phyloP scores from a whole-genome alignment of 2,113 vertebrate genomes.

The Cyanoramphus novaezelandiae region DNA sequence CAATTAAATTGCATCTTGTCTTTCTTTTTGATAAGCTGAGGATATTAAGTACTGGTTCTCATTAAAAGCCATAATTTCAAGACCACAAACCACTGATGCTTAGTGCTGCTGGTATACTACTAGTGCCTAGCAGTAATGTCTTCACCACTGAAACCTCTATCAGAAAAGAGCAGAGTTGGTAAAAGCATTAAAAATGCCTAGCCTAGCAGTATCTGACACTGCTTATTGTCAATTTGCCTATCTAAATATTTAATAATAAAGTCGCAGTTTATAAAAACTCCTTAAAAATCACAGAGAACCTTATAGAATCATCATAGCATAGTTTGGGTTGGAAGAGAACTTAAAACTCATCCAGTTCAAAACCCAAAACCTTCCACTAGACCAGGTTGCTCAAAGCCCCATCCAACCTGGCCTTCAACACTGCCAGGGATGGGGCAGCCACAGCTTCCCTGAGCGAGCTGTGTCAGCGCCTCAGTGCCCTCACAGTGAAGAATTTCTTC shows the following conservation, averaged over 20 bases:
- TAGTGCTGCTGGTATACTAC: background rate
- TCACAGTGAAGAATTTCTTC: background rate
- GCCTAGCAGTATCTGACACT: background rate
- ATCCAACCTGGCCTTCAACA: background rate
- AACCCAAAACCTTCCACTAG: background rate
- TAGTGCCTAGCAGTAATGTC: background rate
- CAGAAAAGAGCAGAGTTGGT: background rate
- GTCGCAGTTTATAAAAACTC: background rate
- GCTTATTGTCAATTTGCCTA: background rate
- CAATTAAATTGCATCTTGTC: background rate
- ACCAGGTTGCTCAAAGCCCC: background rate
- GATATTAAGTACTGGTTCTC: background rate
- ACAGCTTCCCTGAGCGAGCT: background rate
- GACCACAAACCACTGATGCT: background rate
- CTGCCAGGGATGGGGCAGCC: background rate
- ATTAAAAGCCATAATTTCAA: constrained; percentile 8
- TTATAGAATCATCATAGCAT: background rate
- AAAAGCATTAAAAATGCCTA: background rate
- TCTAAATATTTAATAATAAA: background rate
- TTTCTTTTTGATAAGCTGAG: background rate
- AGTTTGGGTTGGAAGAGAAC: background rate
- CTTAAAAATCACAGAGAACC: background rate
- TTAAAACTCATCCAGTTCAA: background rate
- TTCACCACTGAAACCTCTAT: background rate
- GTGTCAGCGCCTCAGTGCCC: background rate